A percentile compares a stretch with the other conserved stretches of the same genome.
Conservation (phyloP, 2,888 invertebrate genomes). For the Lottia gigantea region DNA sequence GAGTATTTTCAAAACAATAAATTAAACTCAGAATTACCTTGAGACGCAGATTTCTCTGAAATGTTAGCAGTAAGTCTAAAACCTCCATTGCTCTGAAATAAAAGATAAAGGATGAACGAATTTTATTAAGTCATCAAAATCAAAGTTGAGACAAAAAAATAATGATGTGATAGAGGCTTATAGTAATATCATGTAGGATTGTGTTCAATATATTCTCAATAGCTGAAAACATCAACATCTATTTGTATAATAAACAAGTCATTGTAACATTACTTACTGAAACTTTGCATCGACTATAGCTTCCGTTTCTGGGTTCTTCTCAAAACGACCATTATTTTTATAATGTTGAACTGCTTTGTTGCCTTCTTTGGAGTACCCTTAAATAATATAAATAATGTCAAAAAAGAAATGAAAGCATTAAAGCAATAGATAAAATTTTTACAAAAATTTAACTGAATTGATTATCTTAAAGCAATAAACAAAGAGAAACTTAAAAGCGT, state of each 20-base stretch:
- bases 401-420: background rate
- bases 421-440: too few species aligned
- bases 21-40: too few species aligned
- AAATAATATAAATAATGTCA: background rate
- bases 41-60: constrained; percentile 66
- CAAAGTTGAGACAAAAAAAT: too few species aligned
- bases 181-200: too few species aligned
- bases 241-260: too few species aligned
- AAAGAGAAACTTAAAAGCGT: background rate
- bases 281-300: constrained; percentile 67
- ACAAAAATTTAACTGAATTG: too few species aligned
- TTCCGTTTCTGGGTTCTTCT: constrained; percentile 54
- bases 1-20: too few species aligned
- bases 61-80: constrained; percentile 65
- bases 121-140: too few species aligned
- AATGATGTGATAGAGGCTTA: too few species aligned
- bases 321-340: constrained; percentile 55
- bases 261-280: constrained; percentile 49
- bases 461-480: background rate
- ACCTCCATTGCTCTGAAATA: constrained; percentile 65
- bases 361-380: constrained; percentile 60
- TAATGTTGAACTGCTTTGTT: constrained; percentile 57
- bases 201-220: too few species aligned
- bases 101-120: background rate
- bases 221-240: too few species aligned